Evolutionary conservation across 2,888 invertebrate species (phyloP), one percentile per base, ranked within the genome.

Genomic region (Plemyria rubiginata): DNA sequence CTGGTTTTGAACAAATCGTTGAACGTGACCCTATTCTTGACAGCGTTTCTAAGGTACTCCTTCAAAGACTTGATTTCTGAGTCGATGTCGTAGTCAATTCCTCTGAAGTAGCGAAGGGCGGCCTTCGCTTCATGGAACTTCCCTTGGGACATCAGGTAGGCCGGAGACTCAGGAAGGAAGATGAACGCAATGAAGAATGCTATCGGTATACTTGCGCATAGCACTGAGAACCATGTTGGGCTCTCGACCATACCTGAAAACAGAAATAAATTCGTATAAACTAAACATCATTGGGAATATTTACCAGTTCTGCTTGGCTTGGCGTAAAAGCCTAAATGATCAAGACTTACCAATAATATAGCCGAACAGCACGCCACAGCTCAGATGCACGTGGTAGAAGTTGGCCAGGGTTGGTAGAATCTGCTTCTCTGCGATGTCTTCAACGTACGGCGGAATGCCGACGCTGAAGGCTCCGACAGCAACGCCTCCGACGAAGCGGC

Each of bases 81-180:
- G 48, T 93, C 94, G 43, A 91, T 88, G 66, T 94, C 94, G 66
- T 94, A 94, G 72, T 94, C 91, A 4, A 93, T 86, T 15, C 95
- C 95, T 74, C 96, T 85, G 66, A 95, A 93, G 86, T 94, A 94
- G 15, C 90, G 83, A 59, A 96, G 77, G 0, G 95, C 93, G 28
- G 92, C 87, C 66, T 94, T 89, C 0, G 96, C 96, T 73, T 94
- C 94, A 38, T 86, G 81, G 43, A 80, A 82, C 71, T 94, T 92
- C 4, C 93, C 93, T 72, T 94, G 94, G 8, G 93, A 90, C 77
- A 94, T 85, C 38, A 95, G 83, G 78, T 94, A 94, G 4, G 94
- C 91, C 0, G 96, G 96, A 0, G 96, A 95, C 81, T 97, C 96
- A 0, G 96, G 96, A 62, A 96, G 91, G 66, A 94, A 93, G n/a